These are phyloP conservation scores for Sinonovacula constricta DNA, from an alignment of 1,140 invertebrate genomes.

Conservation along the genomic window DNA sequence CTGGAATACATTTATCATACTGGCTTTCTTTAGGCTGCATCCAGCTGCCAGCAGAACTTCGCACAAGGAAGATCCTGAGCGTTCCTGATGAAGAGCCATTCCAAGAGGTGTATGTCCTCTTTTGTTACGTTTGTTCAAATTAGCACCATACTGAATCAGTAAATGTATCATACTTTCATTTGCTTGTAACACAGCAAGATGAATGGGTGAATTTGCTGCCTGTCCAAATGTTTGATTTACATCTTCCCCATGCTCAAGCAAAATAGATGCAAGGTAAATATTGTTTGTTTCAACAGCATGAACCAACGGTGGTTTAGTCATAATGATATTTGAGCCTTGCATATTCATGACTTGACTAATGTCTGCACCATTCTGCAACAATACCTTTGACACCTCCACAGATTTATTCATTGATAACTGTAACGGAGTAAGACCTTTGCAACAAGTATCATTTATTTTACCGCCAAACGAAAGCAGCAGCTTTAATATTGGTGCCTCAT, in stretches of 20 bases:
- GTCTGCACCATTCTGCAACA: conserved; percentile 57
- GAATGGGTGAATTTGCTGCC: conserved; percentile 51
- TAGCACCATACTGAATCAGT: conserved; percentile 53
- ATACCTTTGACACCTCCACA: conserved; percentile 49
- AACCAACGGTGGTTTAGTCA: conserved; percentile 49
- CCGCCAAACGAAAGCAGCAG: conserved; percentile 56
- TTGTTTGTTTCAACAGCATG: conserved; percentile 51
- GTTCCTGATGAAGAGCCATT: conserved; percentile 28
- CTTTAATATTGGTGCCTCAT: conserved; percentile 54
- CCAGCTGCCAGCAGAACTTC: conserved; percentile 46
- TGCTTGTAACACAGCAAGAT: conserved; percentile 51
- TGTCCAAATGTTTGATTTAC: conserved; percentile 51
- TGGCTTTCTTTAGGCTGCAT: conserved; percentile 47
- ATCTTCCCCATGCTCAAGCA: conserved; percentile 58
- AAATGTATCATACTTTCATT: conserved; percentile 48
- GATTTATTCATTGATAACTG: conserved; percentile 62
- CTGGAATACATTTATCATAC: conserved; percentile 51
- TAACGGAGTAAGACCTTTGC: conserved; percentile 52
- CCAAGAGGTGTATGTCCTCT: conserved; percentile 55
- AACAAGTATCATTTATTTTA: conserved; percentile 54
- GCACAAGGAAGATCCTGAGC: conserved; percentile 11
- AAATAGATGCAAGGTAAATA: conserved; percentile 48
- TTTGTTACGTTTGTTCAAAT: conserved; percentile 52
- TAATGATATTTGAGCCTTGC: conserved; percentile 35
- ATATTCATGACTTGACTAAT: conserved; percentile 48